Evolutionary conservation across 2,888 invertebrate species (phyloP), one percentile per base, ranked within the genome.

Genomic region (Eueremaeus valkanovi): DNA sequence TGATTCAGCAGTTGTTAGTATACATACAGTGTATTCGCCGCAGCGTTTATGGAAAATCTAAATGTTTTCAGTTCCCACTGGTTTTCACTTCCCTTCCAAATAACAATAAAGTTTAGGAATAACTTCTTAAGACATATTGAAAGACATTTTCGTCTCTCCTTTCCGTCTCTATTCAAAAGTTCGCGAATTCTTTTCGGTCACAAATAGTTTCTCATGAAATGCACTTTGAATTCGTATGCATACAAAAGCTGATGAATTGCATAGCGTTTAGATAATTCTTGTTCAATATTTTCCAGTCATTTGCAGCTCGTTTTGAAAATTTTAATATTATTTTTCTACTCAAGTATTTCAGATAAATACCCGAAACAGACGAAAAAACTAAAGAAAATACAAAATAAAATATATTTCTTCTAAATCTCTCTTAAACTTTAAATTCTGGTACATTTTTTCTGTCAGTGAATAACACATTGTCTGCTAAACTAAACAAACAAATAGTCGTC

Each of bases 1-100:
- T 58, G 58, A 58, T 24, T 58, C 58, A 58, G 58, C 58, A 58
- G 21, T 58, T 58, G 16, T 58, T 58, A 24, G 40, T 16, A 11
- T 45, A 45, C 45, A 18, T 11, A 13, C 13, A 13, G 45, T 45
- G 16, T 18, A 8, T 36, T 36, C 36, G 11, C 36, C 36, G 36
- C 36, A 51, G 18, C 5, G 51, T 51, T 18, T 51, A 51, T 51
- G 51, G 16, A 51, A 51, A 51, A 5, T n/a, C 6, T 36, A 36
- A 36, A 6, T 45, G 16, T 18, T 13, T 45, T 45, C 9, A 45
- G 29, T 58, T 58, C 27, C 58, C 58, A 58, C 58, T 58, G 24
- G 58, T 9, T 58, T 18, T 58, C 16, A 8, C 24, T 58, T 58
- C 29, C 58, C 29, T 9, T 58, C 24, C 5, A 58, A 58, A 24